A percentile compares a stretch with the other conserved stretches of the same genome.
Evolutionary conservation across 64 coral and sea anemone genomes (phyloP).

Genomic region (Pachyseris speciosa): DNA sequence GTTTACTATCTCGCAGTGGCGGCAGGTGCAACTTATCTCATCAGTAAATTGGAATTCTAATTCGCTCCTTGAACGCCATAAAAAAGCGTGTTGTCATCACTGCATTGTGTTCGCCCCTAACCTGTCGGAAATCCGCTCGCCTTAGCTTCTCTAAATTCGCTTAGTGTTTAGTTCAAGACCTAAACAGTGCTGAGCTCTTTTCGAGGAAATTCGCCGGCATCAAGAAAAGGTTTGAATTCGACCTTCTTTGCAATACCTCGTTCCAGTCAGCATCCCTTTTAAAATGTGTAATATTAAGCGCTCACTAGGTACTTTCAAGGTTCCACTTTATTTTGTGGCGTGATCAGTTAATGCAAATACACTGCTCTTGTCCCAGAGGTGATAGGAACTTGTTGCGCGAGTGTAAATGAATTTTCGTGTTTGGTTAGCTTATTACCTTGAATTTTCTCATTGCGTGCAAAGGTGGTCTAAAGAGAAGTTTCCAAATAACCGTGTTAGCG

Average conservation of each 20-base stretch:
- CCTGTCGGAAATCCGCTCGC: background rate
- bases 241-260: background rate
- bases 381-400: background rate
- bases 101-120: background rate
- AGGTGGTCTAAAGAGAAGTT: too few relatives aligned
- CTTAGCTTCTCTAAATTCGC: background rate
- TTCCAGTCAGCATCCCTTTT: background rate
- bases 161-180: background rate
- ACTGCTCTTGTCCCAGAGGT: background rate
- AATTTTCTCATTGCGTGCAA: too few relatives aligned
- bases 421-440: too few relatives aligned
- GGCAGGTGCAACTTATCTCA: slow-evolving; percentile 4
- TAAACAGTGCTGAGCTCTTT: background rate
- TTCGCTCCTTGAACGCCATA: background rate
- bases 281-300: background rate
- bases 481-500: too few relatives aligned
- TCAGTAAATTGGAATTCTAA: background rate
- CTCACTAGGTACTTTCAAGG: too few relatives aligned
- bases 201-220: background rate
- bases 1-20: background rate
- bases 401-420: background rate
- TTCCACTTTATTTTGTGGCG: too few relatives aligned
- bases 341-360: background rate
- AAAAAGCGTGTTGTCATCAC: background rate
- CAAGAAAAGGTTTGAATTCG: background rate